Percentiles rank a stretch among this genome's conserved stretches.
Conservation (phyloP, 2,888 invertebrate species). For the Pollenia griseotomentosa region DNA sequence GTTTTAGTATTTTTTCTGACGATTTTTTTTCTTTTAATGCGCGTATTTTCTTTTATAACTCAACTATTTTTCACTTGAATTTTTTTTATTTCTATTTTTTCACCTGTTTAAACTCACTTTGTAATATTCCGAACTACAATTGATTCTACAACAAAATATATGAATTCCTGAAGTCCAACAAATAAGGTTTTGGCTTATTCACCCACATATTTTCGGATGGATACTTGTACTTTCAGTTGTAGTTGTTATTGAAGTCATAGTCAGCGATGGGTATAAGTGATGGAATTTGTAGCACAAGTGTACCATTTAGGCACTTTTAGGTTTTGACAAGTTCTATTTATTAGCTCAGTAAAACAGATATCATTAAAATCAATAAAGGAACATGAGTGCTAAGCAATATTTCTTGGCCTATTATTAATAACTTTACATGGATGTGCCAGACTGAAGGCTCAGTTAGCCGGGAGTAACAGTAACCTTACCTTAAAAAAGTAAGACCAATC, state of each 20-base stretch:
- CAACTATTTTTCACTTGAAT: background rate
- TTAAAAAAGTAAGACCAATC: no score
- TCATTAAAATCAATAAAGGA: no score
- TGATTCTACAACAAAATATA: slow-evolving; percentile 14
- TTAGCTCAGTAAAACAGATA: no score
- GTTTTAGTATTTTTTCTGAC: background rate
- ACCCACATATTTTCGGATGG: slow-evolving; percentile 30
- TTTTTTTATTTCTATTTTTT: background rate
- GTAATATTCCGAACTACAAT: slow-evolving; percentile 27
- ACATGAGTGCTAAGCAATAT: no score
- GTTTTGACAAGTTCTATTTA: no score
- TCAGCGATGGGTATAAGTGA: background rate
- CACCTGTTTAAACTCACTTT: slow-evolving; percentile 23
- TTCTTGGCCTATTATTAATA: no score
- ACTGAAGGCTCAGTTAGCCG: no score
- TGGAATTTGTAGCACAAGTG: no score
- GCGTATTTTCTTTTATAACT: background rate
- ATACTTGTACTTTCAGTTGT: background rate
- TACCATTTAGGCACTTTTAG: no score
- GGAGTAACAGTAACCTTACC: no score
- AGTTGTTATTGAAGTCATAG: slow-evolving; percentile 1
- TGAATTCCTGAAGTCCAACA: background rate
- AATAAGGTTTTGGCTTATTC: slow-evolving; percentile 22
- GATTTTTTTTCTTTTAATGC: background rate
- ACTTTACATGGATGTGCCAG: no score